phyloP scores from a whole-genome alignment of 1,140 invertebrate genomes.

The Macrobrachium nipponense region DNA sequence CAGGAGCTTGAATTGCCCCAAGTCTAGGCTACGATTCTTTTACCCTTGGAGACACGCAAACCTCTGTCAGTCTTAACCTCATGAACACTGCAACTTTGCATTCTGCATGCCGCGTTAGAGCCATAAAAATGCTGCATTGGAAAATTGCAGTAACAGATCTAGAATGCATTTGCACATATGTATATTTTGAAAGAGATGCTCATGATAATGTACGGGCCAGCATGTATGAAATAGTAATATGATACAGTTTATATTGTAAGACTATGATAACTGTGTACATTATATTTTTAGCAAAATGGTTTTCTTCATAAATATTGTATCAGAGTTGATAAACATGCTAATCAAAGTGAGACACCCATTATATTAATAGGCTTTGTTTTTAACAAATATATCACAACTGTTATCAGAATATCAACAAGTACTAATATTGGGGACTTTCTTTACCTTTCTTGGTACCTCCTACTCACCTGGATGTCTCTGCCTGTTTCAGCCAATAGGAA shows the following conservation, averaged over 20 bases:
- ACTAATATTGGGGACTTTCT: not conserved
- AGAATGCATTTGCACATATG: no score
- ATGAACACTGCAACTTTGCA: conserved; percentile 44
- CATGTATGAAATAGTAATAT: conserved; percentile 21
- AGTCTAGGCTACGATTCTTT: no score
- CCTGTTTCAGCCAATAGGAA: conserved; percentile 65
- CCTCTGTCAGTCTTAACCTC: no score
- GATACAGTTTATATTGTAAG: conserved; percentile 43
- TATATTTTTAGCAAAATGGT: conserved; percentile 5
- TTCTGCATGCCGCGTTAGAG: conserved; percentile 39
- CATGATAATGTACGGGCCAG: no score
- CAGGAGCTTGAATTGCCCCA: no score
- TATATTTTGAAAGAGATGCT: no score
- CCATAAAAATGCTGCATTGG: no score
- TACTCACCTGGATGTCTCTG: conserved; percentile 49
- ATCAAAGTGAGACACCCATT: not conserved
- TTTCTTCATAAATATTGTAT: not conserved
- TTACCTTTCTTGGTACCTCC: conserved; percentile 41
- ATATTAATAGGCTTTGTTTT: no score
- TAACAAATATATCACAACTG: no score
- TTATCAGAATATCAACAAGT: no score
- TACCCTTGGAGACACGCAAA: no score
- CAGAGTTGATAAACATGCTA: not conserved
- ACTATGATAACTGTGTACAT: not conserved
- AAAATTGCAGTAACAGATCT: conserved; percentile 31